These are phyloP conservation scores for Drosophila biarmipes DNA, from an alignment of 1,140 invertebrate genomes.

Conservation along the genomic window DNA sequence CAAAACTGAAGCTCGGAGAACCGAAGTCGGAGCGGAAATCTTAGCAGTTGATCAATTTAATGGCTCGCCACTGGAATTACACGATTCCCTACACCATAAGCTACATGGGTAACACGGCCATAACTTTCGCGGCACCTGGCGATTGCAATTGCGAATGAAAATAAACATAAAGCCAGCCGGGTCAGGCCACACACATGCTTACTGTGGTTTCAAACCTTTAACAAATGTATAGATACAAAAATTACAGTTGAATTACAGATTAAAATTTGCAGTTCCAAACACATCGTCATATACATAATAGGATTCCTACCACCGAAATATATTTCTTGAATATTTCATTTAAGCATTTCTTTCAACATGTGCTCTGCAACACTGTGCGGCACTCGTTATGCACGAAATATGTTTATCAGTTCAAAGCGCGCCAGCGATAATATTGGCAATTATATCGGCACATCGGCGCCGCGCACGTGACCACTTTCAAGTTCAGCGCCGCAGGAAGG, in stretches of 20 bases:
- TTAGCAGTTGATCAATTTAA: slow-evolving; percentile 73
- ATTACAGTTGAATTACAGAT: no score
- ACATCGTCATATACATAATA: no score
- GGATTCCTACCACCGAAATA: no score
- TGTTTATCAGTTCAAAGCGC: slow-evolving; percentile 60
- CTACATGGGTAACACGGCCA: slow-evolving; percentile 36
- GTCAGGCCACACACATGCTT: slow-evolving; percentile 22
- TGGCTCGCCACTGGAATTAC: slow-evolving; percentile 66
- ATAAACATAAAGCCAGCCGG: slow-evolving; percentile 52
- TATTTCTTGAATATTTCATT: no score
- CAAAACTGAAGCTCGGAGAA: neutral
- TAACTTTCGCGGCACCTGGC: slow-evolving; percentile 42
- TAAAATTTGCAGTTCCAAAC: no score
- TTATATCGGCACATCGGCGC: slow-evolving; percentile 72
- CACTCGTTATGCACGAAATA: slow-evolving; percentile 41
- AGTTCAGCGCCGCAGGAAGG: slow-evolving; percentile 47
- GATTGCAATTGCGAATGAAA: slow-evolving; percentile 54
- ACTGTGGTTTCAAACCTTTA: slow-evolving; percentile 8
- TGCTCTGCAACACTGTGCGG: slow-evolving; percentile 1
- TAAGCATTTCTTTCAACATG: no score
- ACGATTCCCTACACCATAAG: slow-evolving; percentile 20
- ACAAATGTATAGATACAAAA: no score
- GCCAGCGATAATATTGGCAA: slow-evolving; percentile 74
- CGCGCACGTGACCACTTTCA: slow-evolving; percentile 73
- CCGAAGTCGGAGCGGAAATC: slow-evolving; percentile 35